Base-by-base conservation (phyloP, 2,888 invertebrate genomes). In the Penaeus monodon region DNA sequence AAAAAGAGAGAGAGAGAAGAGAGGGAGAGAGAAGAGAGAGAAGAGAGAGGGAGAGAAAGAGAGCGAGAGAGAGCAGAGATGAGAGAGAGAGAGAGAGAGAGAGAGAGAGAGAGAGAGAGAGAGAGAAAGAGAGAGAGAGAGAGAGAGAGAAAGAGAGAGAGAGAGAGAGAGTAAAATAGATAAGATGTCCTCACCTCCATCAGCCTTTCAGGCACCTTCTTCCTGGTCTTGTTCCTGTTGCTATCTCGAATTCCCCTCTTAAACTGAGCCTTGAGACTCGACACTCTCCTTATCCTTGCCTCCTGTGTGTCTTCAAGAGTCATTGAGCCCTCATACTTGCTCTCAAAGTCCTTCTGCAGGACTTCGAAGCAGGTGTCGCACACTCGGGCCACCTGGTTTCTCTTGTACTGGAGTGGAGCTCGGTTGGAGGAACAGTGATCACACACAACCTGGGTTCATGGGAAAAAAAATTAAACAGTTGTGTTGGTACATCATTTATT, bases 361-460 rank as follows among this genome's bases (percentile, higher is more conserved):
- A 91, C 92, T 73, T 92, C 91, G 91, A 92, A 93, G 91, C 94
- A 94, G 77, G 93, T 92, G 90, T 93, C 93, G 91, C 94, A 94
- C 22, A 94, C 94, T 83, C 94, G 91, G 24, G 91, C 93, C 27
- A 93, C 90, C 84, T 93, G 92, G 91, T 93, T 93, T 64, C 93
- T 92, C 81, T 93, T 92, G 91, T 94, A 94, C 86, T 92, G 92
- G 79, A 94, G 91, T 2, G 94, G 94, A 57, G 94, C 94, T 90
- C 93, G 92, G 90, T 93, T 93, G 66, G 93, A 93, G 4, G 95
- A 95, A 91, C 95, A 95, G 90, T 93, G 93, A 44, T 94, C 92
- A 91, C 95, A 95, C 33, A 95, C 94, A 86, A 95, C 94, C 94
- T 94, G 91, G 7, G 91, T 92, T 65, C 29, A 80, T 65, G 65